Conservation (phyloP, 1,140 invertebrate species). For the Psilanteris sp. region DNA sequence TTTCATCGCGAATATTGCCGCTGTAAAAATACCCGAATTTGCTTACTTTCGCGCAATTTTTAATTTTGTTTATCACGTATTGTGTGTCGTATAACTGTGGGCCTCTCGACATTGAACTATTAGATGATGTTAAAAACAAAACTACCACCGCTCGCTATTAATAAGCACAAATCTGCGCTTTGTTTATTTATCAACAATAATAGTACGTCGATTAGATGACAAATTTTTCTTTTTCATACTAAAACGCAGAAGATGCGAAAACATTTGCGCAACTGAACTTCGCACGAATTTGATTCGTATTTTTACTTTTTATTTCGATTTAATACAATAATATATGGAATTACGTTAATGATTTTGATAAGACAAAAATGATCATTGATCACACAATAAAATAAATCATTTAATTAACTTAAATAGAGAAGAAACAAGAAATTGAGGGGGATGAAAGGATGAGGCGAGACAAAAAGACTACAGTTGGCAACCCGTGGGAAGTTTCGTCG, state of each 20-base stretch:
- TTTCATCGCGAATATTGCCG: conserved; percentile 24
- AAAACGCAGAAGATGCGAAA: conserved; percentile 29
- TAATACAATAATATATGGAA: too few relatives aligned
- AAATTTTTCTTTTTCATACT: conserved; percentile 12
- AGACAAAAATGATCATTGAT: too few relatives aligned
- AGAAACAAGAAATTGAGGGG: too few relatives aligned
- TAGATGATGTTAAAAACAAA: conserved; percentile 35
- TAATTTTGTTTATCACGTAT: conserved; percentile 30
- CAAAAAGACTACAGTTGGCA: too few relatives aligned
- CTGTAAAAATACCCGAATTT: conserved; percentile 52
- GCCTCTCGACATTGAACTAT: conserved; percentile 38
- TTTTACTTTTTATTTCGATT: too few relatives aligned
- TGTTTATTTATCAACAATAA: too few relatives aligned
- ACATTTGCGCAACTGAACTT: not conserved
- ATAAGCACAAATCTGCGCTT: conserved; percentile 7
- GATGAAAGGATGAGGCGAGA: too few relatives aligned
- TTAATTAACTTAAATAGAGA: too few relatives aligned
- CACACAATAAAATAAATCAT: too few relatives aligned
- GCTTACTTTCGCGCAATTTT: conserved; percentile 1
- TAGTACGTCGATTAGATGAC: conserved; percentile 13
- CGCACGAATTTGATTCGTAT: too few relatives aligned
- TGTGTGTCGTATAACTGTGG: conserved; percentile 21
- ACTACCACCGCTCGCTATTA: conserved; percentile 5
- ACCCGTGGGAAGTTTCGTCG: too few relatives aligned
- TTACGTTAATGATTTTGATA: too few relatives aligned